Evolutionary conservation across 2,113 vertebrate genomes (phyloP), one percentile per base, ranked within the genome.

Genomic region (Oryzias melastigma): DNA sequence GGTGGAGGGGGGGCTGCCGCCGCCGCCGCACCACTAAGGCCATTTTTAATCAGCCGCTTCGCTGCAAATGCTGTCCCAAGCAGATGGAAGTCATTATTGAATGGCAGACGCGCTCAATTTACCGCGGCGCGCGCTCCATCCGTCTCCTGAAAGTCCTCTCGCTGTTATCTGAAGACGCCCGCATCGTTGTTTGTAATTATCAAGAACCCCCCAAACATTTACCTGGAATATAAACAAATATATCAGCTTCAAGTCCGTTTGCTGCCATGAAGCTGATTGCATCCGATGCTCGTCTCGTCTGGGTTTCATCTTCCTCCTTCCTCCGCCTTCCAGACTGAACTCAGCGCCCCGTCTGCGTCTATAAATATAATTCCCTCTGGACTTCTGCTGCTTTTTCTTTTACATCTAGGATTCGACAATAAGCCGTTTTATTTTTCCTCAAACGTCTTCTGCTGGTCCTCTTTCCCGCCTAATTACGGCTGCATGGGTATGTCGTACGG

Each of bases 71-170:
- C 81, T 52, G 78, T 64, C 74, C 73, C 61, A 42, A 84, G 78
- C 88, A 86, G 82, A 87, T 85, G 86, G 84, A 73, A 87, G 82
- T 88, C 85, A 85, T 88, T 87, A 88, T 69, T 16, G 65, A 55
- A 77, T 35, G 73, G 83, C 86, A 85, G 85, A 87, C 77, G 52
- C 69, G 72, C 79, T 88, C 85, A 73, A 82, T 89, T 86, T 81
- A 81, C 81, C 46, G 65, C 63, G 40, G 48, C 19, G 74, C 77
- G 72, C 77, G 57, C 71, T 52, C 52, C n/a, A 73, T 61, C 63
- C 44, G 48, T 60, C 63, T 72, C 53, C 58, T 68, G 15, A 58
- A 71, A 56, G 54, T 69, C 78, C 49, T 56, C 59, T n/a, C 44
- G 14, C 25, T 24, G 51, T 83, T 62, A 68, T 75, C 74, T 59